A percentile compares a stretch with the other conserved stretches of the same genome.
Conservation (phyloP, 2,888 invertebrate genomes). For the Geotrupes spiniger region DNA sequence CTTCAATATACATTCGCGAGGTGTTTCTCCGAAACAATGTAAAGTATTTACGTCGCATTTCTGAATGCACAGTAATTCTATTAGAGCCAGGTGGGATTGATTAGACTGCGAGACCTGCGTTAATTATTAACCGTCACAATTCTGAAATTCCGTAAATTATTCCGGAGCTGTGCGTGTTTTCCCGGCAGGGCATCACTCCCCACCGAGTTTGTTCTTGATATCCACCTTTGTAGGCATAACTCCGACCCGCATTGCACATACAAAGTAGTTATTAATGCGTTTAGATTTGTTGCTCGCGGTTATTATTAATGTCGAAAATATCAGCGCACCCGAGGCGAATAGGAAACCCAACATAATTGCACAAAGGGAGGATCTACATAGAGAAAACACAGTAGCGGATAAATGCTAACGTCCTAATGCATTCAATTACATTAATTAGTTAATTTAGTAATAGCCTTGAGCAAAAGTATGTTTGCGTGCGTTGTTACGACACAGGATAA, state of each 20-base stretch:
- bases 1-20: conserved; percentile 1
- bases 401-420: too few relatives aligned
- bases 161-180: conserved; percentile 18
- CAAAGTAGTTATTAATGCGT: conserved; percentile 3
- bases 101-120: conserved; percentile 12
- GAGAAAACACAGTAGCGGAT: too few relatives aligned
- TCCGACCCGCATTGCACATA: not conserved
- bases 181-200: conserved; percentile 20
- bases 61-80: conserved; percentile 15
- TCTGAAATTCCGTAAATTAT: conserved; percentile 16
- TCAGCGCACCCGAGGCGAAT: too few relatives aligned
- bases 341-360: too few relatives aligned
- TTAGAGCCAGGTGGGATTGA: conserved; percentile 18
- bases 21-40: conserved; percentile 16
- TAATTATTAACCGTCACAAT: conserved; percentile 16
- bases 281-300: not conserved
- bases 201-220: conserved; percentile 17
- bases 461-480: too few relatives aligned
- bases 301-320: too few relatives aligned
- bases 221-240: not conserved
- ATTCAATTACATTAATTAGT: too few relatives aligned
- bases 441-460: too few relatives aligned
- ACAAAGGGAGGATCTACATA: too few relatives aligned
- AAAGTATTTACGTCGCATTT: conserved; percentile 17
- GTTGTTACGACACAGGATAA: too few relatives aligned